Evolutionary conservation across 2,888 invertebrate species (phyloP), one percentile per base, ranked within the genome.

Genomic region (Merodon equestris): DNA sequence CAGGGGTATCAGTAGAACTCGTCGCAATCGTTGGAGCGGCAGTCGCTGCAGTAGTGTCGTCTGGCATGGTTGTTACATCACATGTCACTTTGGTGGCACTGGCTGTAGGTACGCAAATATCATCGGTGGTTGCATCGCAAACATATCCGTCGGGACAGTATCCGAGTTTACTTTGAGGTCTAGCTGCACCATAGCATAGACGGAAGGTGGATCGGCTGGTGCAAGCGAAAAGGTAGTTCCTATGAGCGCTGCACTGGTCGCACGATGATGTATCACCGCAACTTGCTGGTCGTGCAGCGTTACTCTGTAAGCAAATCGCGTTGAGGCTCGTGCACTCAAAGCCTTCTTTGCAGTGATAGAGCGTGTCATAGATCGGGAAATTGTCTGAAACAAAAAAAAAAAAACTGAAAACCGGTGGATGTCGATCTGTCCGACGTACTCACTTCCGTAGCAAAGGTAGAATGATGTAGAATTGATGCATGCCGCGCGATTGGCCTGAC

Each of bases 381-480:
- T 10, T 40, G 40, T 10, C 40, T 40, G 27, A 27, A 27, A 27
- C 7, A 7, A 7, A 27, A 7, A 27, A 13, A 2, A 10, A 13
- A 7, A 54, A 2, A 14, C 1, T 19, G 17, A 27, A 1, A n/a
- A 4, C 13, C 47, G 7, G 12, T 10, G 1, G 10, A 40, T 1
- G 9, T 38, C 40, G 1, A 10, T 54, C 1, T 9, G 1, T 1
- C 2, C 12, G n/a, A 9, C 18, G 3, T 4, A 54, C 58, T 58
- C 12, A 79, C 77, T 58, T 12, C 85, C 87, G 44, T 86, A 87
- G 61, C 88, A 87, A 40, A 86, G 70, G 53, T 87, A 83, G 57
- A 84, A 87, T 0, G 86, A 87, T 4, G 86, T 85, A 0, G 86
- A 86, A 60, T 88, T 87, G 0, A 87, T 82, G 67, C 87, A 87